These are phyloP conservation scores for Myxocyprinus asiaticus DNA, from an alignment of 2,113 vertebrate genomes.

Conservation along the genomic window DNA sequence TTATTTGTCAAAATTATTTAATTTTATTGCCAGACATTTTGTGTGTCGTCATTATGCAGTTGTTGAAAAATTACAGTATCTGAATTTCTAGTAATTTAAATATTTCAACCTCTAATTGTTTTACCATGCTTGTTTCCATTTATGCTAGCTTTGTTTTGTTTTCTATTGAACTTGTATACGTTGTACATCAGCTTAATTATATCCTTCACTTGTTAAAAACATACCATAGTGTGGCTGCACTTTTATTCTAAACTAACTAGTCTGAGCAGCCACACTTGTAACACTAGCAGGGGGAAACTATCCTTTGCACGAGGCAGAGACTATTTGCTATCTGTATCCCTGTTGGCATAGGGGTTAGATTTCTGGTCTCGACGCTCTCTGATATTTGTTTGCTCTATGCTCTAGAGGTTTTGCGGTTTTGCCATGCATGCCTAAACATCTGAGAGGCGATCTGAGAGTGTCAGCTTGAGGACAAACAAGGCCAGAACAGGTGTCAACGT, in stretches of 20 bases:
- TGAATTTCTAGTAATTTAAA: slow-evolving; percentile 59
- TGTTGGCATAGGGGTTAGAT: slow-evolving; percentile 70
- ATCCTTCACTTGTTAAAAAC: slow-evolving; percentile 1
- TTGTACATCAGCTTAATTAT: neutral
- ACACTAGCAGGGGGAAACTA: slow-evolving; percentile 67
- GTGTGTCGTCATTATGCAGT: slow-evolving; percentile 74
- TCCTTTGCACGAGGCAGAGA: slow-evolving; percentile 58
- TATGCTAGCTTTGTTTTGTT: neutral
- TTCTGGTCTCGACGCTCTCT: slow-evolving; percentile 62
- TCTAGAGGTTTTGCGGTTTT: neutral
- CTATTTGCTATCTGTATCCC: slow-evolving; percentile 71
- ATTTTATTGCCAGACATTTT: slow-evolving; percentile 53
- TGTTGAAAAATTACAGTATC: slow-evolving; percentile 38
- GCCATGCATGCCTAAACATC: too few species aligned
- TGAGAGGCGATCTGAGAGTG: slow-evolving; percentile 28
- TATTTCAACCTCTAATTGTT: slow-evolving; percentile 17
- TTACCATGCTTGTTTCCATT: neutral
- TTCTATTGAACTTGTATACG: neutral
- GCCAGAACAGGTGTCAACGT: slow-evolving; percentile 67
- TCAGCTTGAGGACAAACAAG: slow-evolving; percentile 60
- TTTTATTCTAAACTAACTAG: slow-evolving; percentile 42
- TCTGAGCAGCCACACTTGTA: slow-evolving; percentile 46
- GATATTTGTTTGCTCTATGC: slow-evolving; percentile 66
- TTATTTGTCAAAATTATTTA: slow-evolving; percentile 73
- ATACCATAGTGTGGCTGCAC: neutral